Evolutionary conservation across 2,797 vertebrate species (phyloP), one percentile per base, ranked within the genome.

Genomic region (Hybognathus amarus): DNA sequence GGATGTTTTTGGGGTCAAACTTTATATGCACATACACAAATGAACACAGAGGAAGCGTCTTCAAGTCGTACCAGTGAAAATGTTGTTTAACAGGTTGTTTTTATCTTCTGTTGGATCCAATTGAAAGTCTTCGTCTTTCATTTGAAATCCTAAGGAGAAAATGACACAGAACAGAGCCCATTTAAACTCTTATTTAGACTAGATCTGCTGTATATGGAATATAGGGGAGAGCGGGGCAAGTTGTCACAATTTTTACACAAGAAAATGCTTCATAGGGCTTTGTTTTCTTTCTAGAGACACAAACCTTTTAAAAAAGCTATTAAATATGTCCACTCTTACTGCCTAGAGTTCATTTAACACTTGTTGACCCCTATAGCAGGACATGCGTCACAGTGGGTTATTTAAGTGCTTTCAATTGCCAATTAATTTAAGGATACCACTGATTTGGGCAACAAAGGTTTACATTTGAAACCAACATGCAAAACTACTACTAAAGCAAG

Each of bases 81-180:
- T 94, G 93, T 94, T 95, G 94, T 92, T 94, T 93, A 95, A 94
- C 92, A 95, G 93, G 91, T 91, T 92, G 92, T 93, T 94, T 95
- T 95, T 95, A 92, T 94, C 94, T 93, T 95, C 94, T 86, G 94
- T 91, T 90, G 93, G 92, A 91, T 95, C 94, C 93, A 95, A 92
- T 88, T 94, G 93, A 93, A 94, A 95, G 86, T 95, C 94, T 91
- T 95, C 94, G 88, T 95, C 94, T 92, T 95, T 95, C 94, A 95
- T 94, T 91, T 94, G 94, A 93, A 95, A 95, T 88, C 94, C 94
- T 95, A 92, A 20, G 45, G 18, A 84, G 66, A 82, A 50, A 56
- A 63, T 9, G 36, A 24, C 13, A 7, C 64, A 38, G 10, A 38
- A 38, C 18, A n/a, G 30, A 38, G 15, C 33, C 52, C 20, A 6